Percentiles rank a stretch among this genome's conserved stretches.
Evolutionary conservation across 2,888 invertebrate species (phyloP).

Genomic region (Ophioninae sp.): DNA sequence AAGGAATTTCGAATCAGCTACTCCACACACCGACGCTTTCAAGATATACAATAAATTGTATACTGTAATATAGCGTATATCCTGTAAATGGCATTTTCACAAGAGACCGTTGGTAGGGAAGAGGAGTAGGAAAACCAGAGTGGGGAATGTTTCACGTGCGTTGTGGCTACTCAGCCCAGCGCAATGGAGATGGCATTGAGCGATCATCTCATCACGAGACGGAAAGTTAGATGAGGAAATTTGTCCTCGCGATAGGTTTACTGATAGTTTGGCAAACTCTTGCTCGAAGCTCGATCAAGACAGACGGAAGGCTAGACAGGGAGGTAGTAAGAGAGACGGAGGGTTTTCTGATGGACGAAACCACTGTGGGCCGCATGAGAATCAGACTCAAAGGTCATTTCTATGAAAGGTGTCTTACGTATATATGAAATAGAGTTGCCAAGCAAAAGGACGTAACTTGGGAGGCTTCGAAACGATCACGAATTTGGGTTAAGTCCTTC

Average conservation of each 20-base stretch:
- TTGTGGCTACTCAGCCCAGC: conserved; percentile 33
- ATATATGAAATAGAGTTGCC: background rate
- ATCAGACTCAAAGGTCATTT: conserved; percentile 45
- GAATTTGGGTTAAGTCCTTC: conserved; percentile 9
- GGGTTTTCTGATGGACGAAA: conserved; percentile 23
- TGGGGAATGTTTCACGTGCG: conserved; percentile 14
- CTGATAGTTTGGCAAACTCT: conserved; percentile 78
- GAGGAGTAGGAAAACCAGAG: conserved; percentile 29
- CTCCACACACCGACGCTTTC: background rate
- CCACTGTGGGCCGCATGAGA: conserved; percentile 30
- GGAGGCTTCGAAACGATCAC: background rate
- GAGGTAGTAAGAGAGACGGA: conserved; percentile 35
- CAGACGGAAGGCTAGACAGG: conserved; percentile 26
- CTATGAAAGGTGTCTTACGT: conserved; percentile 54
- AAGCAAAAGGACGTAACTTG: background rate
- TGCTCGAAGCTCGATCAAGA: conserved; percentile 35
- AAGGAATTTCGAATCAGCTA: background rate
- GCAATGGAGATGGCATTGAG: conserved; percentile 76
- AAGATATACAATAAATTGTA: background rate
- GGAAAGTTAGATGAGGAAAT: conserved; percentile 81
- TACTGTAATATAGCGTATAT: background rate
- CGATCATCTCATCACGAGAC: conserved; percentile 79
- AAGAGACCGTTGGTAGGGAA: background rate
- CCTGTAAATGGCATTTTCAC: background rate
- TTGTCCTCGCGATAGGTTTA: conserved; percentile 79